Percentiles rank a stretch among this genome's conserved stretches.
Conservation (phyloP, 2,797 vertebrate species). For the Setipinna tenuifilis region DNA sequence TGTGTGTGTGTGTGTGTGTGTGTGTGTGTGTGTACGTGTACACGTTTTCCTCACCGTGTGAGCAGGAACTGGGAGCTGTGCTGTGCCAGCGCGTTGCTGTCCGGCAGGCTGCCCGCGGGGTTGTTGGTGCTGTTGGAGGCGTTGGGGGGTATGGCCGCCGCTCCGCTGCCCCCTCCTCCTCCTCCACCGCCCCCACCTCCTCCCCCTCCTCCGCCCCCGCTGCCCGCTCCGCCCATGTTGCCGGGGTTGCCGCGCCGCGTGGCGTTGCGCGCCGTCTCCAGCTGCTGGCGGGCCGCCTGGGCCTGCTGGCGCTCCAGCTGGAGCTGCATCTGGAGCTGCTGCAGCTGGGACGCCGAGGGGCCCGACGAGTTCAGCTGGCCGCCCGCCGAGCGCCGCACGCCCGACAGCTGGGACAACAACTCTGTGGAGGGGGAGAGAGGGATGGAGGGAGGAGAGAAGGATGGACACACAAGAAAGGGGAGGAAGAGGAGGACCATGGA, state of each 20-base stretch:
- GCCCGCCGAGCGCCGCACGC: constrained; percentile 93
- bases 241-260: constrained; percentile 89
- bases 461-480: background rate
- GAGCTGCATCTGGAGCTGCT: constrained; percentile 99
- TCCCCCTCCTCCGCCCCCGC: background rate
- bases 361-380: constrained; percentile 97
- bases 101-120: constrained; percentile 78
- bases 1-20: too few species aligned
- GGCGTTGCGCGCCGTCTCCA: constrained; percentile 91
- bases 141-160: constrained; percentile 74
- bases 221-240: constrained; percentile 79
- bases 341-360: constrained; percentile 95
- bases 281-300: constrained; percentile 93
- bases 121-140: constrained; percentile 83
- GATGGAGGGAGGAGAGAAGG: background rate
- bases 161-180: background rate
- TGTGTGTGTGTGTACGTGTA: too few species aligned
- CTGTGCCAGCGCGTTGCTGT: constrained; percentile 85
- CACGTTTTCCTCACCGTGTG: too few species aligned
- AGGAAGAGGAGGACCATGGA: background rate
- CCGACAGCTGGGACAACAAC: constrained; percentile 96
- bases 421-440: constrained; percentile 73
- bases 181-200: background rate
- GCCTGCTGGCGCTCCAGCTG: constrained; percentile 96
- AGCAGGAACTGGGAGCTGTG: constrained; percentile 81